phyloP scores from a whole-genome alignment of 2,888 invertebrate genomes.

The Tipula lateralis region DNA sequence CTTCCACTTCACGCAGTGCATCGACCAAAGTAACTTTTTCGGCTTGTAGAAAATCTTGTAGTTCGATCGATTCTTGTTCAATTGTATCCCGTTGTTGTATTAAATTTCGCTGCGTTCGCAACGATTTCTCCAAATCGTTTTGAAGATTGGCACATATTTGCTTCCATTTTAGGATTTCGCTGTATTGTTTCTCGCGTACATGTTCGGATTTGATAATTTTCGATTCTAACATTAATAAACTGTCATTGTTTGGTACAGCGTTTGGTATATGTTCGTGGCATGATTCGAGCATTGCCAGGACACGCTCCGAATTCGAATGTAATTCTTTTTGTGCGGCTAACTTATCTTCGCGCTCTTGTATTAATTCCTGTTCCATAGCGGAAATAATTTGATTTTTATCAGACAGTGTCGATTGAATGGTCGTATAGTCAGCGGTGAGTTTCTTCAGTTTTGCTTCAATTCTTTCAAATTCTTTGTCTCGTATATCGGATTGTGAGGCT shows the following conservation, averaged over 20 bases:
- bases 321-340: slow-evolving; percentile 69
- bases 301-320: slow-evolving; percentile 66
- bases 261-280: slow-evolving; percentile 48
- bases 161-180: slow-evolving; percentile 68
- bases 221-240: slow-evolving; percentile 69
- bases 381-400: slow-evolving; percentile 49
- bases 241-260: slow-evolving; percentile 64
- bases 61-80: slow-evolving; percentile 73
- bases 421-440: slow-evolving; percentile 58
- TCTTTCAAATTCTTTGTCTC: slow-evolving; percentile 59
- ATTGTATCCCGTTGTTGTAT: slow-evolving; percentile 71
- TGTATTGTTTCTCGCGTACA: slow-evolving; percentile 67
- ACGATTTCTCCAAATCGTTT: slow-evolving; percentile 62
- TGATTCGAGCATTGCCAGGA: slow-evolving; percentile 57
- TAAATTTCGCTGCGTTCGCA: slow-evolving; percentile 62
- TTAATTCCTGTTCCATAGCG: slow-evolving; percentile 57
- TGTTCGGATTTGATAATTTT: slow-evolving; percentile 71
- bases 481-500: slow-evolving; percentile 61
- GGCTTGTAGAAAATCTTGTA: slow-evolving; percentile 82
- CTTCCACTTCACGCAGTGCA: slow-evolving; percentile 71
- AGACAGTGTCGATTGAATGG: slow-evolving; percentile 53
- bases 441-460: slow-evolving; percentile 57
- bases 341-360: slow-evolving; percentile 66
- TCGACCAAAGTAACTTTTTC: slow-evolving; percentile 77
- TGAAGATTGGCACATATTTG: slow-evolving; percentile 66